A percentile compares a stretch with the other conserved stretches of the same genome.
These are phyloP conservation scores for Semotilus atromaculatus DNA, from an alignment of 2,797 vertebrate species.

Conservation along the genomic window DNA sequence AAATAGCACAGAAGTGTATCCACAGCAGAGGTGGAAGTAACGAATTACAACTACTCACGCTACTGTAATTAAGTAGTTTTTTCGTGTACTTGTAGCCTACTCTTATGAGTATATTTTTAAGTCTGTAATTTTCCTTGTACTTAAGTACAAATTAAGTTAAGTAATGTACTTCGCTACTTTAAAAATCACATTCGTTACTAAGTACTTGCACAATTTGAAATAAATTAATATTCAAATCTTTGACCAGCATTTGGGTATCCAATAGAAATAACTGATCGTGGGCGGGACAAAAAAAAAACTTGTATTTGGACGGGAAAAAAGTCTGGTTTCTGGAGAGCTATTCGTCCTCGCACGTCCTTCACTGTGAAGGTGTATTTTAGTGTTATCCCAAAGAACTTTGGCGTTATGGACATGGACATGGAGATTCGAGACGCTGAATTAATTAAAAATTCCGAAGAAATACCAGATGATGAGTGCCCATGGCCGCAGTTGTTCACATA, in stretches of 20 bases:
- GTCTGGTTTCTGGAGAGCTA: neutral
- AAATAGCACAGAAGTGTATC: neutral
- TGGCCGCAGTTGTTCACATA: no score
- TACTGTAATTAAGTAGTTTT: neutral
- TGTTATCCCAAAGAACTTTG: no score
- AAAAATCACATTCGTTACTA: slow-evolving; percentile 14
- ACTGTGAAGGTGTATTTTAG: no score
- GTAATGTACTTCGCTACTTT: slow-evolving; percentile 18
- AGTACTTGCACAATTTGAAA: slow-evolving; percentile 5
- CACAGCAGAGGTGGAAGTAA: slow-evolving; percentile 15
- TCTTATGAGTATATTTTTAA: neutral
- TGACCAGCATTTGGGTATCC: neutral
- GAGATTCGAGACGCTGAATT: no score
- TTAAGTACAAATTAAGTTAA: slow-evolving; percentile 11
- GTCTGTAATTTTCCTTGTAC: slow-evolving; percentile 2
- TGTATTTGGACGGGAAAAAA: neutral
- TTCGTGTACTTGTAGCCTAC: neutral
- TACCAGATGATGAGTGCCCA: no score
- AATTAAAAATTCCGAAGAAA: no score
- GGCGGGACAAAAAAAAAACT: no score
- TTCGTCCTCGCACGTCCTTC: no score
- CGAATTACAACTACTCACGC: slow-evolving; percentile 11
- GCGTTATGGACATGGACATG: no score
- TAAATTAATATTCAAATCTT: neutral
- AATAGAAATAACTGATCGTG: neutral